Evolutionary conservation across 2,797 vertebrate species (phyloP).

Genomic region (Mormyrops attenuatus): DNA sequence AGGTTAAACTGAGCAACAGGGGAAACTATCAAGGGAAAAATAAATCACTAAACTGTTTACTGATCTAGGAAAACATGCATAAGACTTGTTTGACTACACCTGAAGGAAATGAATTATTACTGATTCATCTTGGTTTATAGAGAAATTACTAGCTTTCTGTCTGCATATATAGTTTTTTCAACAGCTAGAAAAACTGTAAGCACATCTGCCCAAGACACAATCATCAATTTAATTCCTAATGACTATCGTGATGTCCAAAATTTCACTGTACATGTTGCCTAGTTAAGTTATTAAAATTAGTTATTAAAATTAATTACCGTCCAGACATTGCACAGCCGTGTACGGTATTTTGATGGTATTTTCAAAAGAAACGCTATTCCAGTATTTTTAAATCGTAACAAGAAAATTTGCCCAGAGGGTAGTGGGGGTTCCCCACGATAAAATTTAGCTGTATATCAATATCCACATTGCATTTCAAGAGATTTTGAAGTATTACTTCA

Average conservation of each 20-base stretch:
- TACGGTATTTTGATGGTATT: neutral
- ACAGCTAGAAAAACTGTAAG: neutral
- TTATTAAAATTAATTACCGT: neutral
- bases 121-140: neutral
- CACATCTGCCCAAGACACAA: neutral
- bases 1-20: neutral
- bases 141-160: neutral
- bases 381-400: neutral
- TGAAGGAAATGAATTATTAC: neutral
- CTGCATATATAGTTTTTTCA: neutral
- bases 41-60: neutral
- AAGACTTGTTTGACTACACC: neutral
- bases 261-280: neutral
- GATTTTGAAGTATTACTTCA: neutral
- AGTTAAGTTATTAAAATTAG: neutral
- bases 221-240: neutral
- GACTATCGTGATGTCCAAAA: neutral
- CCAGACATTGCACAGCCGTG: neutral
- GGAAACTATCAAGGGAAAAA: neutral
- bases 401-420: neutral
- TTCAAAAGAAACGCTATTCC: neutral
- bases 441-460: neutral
- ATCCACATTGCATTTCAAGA: neutral
- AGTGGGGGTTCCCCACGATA: neutral
- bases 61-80: conserved; percentile 5